Base-by-base conservation (phyloP, 2,797 vertebrate genomes). In the Squalus acanthias region DNA sequence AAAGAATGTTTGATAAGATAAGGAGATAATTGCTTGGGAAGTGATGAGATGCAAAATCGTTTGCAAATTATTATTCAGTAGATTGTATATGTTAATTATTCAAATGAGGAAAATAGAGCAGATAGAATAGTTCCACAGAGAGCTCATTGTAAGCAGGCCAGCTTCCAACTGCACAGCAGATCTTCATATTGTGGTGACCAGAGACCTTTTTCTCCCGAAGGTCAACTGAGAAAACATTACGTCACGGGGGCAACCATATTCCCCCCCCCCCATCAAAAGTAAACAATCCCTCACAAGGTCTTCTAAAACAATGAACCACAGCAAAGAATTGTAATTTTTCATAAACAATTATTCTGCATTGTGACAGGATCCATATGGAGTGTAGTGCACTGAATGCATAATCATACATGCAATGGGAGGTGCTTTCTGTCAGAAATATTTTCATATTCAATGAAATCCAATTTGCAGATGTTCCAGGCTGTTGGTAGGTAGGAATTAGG, bases 61-160 rank as follows among this genome's bases (percentile, higher is more conserved):
- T 57, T 91, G 57, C 2, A 76, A 29, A 94, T 94, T 70, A 94
- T 70, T 69, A 24, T 70, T 94, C 33, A 39, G 8, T 12, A 94
- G 92, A 46, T 94, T 26, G 65, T 69, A 46, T 91, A 13, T 39
- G 22, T 94, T 94, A 94, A 94, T 39, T 70, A 94, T 69, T 94
- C 65, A 94, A 94, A 69, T 69, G 7, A 69, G 46, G 26, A 93
- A 39, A 94, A 69, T 69, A 15, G 8, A 22, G 39, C 46, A 22
- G 46, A 69, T 46, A 46, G 65, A 69, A 94, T 94, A 69, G 67
- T n/a, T 69, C 92, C 65, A 94, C 33, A 70, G 39, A 94, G 17
- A 94, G 63, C 65, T 67, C 8, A 2, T 69, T 46, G 65, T 20
- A 93, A 69, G 60, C 33, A 69, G 29, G 12, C 63, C 65, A 39